phyloP scores from a whole-genome alignment of 2,888 invertebrate species.

The Aleiodes alternator region DNA sequence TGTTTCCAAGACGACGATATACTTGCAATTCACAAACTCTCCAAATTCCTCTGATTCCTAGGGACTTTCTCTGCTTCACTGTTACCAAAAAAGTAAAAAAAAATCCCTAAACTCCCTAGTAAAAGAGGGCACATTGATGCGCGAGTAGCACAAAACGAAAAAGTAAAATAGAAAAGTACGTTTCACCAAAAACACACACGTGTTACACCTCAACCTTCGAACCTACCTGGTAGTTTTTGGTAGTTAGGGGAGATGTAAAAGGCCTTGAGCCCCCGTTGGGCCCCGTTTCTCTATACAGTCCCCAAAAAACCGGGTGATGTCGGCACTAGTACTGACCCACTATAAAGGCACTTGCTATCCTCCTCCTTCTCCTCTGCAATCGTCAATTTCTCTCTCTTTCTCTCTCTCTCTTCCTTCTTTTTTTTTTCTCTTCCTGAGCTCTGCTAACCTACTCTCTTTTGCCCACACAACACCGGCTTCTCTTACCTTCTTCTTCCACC shows the following conservation, averaged over 20 bases:
- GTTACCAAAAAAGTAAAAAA: too few relatives aligned
- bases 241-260: conserved; percentile 62
- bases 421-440: conserved; percentile 56
- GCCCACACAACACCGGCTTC: conserved; percentile 61
- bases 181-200: conserved; percentile 15
- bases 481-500: conserved; percentile 45
- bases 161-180: neutral
- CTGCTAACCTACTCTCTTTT: conserved; percentile 71
- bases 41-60: too few relatives aligned
- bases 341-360: conserved; percentile 74
- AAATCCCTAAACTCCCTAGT: too few relatives aligned
- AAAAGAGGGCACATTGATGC: conserved; percentile 47
- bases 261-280: conserved; percentile 72
- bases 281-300: conserved; percentile 53
- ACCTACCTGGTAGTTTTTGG: conserved; percentile 67
- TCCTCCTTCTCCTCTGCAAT: conserved; percentile 67
- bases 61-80: too few relatives aligned
- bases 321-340: conserved; percentile 73
- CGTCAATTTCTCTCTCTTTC: conserved; percentile 64
- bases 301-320: conserved; percentile 68
- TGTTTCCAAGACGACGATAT: too few relatives aligned
- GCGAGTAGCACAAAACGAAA: conserved; percentile 47
- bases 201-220: conserved; percentile 53
- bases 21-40: too few relatives aligned
- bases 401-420: conserved; percentile 44